A percentile compares a stretch with the other conserved stretches of the same genome.
phyloP scores from a whole-genome alignment of 2,888 invertebrate genomes.

The Agrotis ipsilon region DNA sequence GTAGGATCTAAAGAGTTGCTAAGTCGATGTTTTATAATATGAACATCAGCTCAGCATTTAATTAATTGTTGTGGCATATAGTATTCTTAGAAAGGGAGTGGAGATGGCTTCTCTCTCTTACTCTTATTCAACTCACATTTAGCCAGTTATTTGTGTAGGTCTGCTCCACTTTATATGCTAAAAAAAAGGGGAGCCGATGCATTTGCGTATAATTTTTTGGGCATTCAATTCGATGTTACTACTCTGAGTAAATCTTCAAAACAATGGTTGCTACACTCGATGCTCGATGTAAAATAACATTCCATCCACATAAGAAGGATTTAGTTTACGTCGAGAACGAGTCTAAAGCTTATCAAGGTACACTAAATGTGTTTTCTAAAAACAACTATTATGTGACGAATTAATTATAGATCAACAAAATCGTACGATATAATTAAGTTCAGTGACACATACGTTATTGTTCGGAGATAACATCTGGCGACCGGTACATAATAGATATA shows the following conservation, averaged over 20 bases:
- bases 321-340: too few species aligned
- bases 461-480: constrained; percentile 22
- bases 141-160: not conserved
- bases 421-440: constrained; percentile 33
- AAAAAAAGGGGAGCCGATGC: too few species aligned
- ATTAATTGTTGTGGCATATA: not conserved
- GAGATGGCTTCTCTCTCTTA: not conserved
- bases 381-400: constrained; percentile 19
- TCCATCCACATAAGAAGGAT: not conserved
- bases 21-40: too few species aligned
- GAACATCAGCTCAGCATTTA: not conserved
- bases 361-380: constrained; percentile 13
- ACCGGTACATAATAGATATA: constrained; percentile 12
- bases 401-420: constrained; percentile 23
- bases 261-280: too few species aligned
- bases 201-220: not conserved
- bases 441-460: constrained; percentile 30
- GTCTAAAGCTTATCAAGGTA: not conserved
- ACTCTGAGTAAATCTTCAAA: not conserved
- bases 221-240: not conserved
- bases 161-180: not conserved
- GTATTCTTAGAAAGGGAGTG: not conserved
- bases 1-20: too few species aligned
- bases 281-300: too few species aligned
- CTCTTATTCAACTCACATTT: not conserved